A percentile compares a stretch with the other conserved stretches of the same genome.
These are phyloP conservation scores for Phallusia fumigata DNA, from an alignment of 23 tunicate genomes.

Conservation along the genomic window DNA sequence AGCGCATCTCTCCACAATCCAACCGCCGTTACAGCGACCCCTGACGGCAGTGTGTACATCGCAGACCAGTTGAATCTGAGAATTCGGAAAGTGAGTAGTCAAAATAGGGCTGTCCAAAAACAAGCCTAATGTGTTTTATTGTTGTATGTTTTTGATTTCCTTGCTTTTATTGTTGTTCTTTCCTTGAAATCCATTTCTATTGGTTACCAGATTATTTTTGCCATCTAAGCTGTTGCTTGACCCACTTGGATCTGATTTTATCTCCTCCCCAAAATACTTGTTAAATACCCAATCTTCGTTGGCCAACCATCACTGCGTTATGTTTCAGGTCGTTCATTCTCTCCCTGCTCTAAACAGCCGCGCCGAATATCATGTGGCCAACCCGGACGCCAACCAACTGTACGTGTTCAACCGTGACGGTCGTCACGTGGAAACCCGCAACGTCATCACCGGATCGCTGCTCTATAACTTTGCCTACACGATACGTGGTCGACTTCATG, in stretches of 20 bases:
- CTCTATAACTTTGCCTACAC: constrained; percentile 70
- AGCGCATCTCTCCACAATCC: constrained; percentile 75
- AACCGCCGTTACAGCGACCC: constrained; percentile 64
- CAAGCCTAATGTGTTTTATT: no score
- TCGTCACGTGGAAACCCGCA: constrained; percentile 66
- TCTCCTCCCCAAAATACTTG: no score
- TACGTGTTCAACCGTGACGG: constrained; percentile 73
- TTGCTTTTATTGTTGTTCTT: no score
- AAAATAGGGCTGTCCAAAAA: no score
- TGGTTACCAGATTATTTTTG: no score
- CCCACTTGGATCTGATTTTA: no score
- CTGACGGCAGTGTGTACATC: constrained; percentile 73
- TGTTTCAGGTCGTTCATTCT: constrained; percentile 50
- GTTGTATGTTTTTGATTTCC: no score
- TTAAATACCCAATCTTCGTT: no score
- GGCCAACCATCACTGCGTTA: no score
- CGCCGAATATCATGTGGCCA: constrained; percentile 58
- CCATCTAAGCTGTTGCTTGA: no score
- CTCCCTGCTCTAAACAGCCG: constrained; percentile 28
- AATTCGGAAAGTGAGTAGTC: constrained; percentile 56
- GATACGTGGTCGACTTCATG: constrained; percentile 22
- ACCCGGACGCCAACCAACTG: constrained; percentile 84
- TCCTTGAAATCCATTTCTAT: no score
- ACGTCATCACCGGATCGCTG: constrained; percentile 80
- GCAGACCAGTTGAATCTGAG: constrained; percentile 80